These are phyloP conservation scores for Cheirogaleus medius DNA, from an alignment of 2,113 vertebrate genomes.

Conservation along the genomic window DNA sequence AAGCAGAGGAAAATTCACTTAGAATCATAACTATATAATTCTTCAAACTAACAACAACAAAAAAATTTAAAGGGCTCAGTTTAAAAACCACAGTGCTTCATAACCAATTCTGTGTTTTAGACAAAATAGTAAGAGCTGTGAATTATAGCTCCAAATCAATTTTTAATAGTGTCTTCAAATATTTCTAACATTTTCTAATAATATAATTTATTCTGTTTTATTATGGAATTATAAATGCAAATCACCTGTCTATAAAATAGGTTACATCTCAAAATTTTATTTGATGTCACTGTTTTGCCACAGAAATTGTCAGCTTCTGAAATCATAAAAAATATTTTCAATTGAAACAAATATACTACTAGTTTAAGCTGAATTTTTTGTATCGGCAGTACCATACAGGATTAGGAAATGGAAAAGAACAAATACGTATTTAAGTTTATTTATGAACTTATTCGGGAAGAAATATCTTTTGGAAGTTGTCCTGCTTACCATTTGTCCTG, in stretches of 20 bases:
- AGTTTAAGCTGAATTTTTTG: neutral
- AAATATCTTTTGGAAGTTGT: neutral
- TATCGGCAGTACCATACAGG: neutral
- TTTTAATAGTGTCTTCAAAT: slow-evolving; percentile 12
- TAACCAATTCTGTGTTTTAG: neutral
- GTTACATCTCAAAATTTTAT: neutral
- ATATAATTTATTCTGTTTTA: slow-evolving; percentile 36
- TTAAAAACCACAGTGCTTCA: neutral
- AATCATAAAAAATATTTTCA: neutral
- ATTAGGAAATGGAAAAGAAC: neutral
- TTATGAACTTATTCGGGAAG: neutral
- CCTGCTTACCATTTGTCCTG: neutral
- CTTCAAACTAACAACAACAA: neutral
- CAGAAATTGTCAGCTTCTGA: neutral
- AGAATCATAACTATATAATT: neutral
- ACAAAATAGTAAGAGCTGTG: neutral
- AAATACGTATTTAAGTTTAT: neutral
- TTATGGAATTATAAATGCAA: neutral
- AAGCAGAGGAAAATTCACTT: neutral
- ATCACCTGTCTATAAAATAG: neutral
- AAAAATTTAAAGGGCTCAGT: neutral
- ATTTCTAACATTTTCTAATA: slow-evolving; percentile 17
- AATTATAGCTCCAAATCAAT: neutral
- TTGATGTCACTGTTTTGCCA: neutral
- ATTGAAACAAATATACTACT: neutral